A percentile compares a stretch with the other conserved stretches of the same genome.
These are phyloP conservation scores for Psettodes erumei DNA, from an alignment of 2,113 vertebrate genomes.

Conservation along the genomic window DNA sequence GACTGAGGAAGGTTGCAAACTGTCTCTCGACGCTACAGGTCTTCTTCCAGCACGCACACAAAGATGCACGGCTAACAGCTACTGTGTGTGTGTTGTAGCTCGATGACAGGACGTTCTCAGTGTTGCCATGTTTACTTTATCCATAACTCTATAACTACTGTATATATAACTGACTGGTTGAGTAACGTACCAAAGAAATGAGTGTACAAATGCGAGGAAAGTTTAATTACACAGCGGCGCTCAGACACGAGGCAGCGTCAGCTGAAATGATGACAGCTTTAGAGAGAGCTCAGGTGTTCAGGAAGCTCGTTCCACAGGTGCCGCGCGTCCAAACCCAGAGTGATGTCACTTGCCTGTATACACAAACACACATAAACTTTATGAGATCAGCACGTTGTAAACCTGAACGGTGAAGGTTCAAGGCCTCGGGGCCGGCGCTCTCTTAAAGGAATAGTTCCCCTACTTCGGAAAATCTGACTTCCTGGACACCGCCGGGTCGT, in stretches of 20 bases:
- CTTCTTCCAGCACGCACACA: background rate
- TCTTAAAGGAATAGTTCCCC: background rate
- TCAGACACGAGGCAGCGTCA: background rate
- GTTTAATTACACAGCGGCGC: background rate
- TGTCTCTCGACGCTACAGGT: background rate
- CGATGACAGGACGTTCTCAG: background rate
- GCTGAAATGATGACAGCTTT: too few relatives aligned
- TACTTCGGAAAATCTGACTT: slow-evolving; percentile 3
- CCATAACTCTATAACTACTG: too few relatives aligned
- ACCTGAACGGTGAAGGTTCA: background rate
- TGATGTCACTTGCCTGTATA: background rate
- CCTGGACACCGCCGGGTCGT: background rate
- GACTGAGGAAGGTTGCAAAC: background rate
- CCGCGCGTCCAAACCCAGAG: too few relatives aligned
- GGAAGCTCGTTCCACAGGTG: background rate
- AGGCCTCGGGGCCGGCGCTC: background rate
- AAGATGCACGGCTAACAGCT: background rate
- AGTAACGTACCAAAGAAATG: too few relatives aligned
- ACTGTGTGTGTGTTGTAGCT: background rate
- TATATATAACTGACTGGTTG: too few relatives aligned
- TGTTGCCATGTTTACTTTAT: background rate
- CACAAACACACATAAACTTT: background rate
- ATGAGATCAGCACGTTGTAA: background rate
- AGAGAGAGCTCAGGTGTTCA: background rate
- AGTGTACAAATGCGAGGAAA: too few relatives aligned